These are phyloP conservation scores for Cyprinus carpio DNA, from an alignment of 2,113 vertebrate species.

Conservation along the genomic window DNA sequence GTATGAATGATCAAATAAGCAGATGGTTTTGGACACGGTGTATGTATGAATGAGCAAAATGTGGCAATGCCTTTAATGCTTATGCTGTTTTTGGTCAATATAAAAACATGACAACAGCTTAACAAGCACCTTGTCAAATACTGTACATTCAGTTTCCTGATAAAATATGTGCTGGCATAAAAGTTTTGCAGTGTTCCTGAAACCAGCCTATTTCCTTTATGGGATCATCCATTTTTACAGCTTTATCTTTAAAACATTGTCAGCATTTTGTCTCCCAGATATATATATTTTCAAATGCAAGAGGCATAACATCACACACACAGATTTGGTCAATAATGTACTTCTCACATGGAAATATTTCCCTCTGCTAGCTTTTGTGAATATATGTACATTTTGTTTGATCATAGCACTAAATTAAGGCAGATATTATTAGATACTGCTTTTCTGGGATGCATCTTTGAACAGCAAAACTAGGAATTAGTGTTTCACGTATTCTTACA, in stretches of 20 bases:
- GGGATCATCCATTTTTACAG: conserved; percentile 32
- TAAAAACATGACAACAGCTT: too few relatives aligned
- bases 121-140: not conserved
- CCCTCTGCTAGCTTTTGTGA: not conserved
- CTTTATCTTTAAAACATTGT: conserved; percentile 5
- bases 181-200: not conserved
- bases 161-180: not conserved
- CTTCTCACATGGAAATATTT: conserved; percentile 1
- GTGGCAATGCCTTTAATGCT: not conserved
- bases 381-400: conserved; percentile 3
- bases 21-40: not conserved
- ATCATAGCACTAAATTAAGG: not conserved
- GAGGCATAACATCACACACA: not conserved
- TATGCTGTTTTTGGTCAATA: too few relatives aligned
- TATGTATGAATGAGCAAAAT: not conserved
- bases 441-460: not conserved
- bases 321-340: not conserved
- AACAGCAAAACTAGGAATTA: not conserved
- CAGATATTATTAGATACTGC: not conserved
- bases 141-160: not conserved
- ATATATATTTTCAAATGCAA: not conserved
- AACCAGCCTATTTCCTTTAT: conserved; percentile 3
- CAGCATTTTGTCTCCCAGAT: not conserved
- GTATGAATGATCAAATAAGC: not conserved
- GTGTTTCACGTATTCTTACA: not conserved